Conservation (phyloP, 2,888 invertebrate genomes). For the Teinopalpus imperialis region DNA sequence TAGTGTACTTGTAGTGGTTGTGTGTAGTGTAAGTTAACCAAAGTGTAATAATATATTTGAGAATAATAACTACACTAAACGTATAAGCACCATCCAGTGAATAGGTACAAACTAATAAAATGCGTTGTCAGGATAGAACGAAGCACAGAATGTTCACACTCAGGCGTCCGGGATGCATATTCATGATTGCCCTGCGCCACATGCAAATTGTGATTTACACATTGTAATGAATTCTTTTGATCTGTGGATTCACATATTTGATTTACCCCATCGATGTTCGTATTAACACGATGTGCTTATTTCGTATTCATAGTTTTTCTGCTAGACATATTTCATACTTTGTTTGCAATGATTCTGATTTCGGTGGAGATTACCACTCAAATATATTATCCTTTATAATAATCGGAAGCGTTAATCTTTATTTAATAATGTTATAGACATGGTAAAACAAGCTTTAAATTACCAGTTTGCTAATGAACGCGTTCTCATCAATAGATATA, state of each 20-base stretch:
- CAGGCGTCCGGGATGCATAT: conserved; percentile 75
- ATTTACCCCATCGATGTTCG: conserved; percentile 78
- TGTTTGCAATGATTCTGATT: conserved; percentile 37
- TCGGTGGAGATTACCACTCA: conserved; percentile 40
- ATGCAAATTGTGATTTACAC: conserved; percentile 82
- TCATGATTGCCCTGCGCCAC: conserved; percentile 74
- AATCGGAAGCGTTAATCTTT: background rate
- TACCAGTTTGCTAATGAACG: conserved; percentile 2
- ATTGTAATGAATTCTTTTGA: conserved; percentile 83
- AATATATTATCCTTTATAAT: too few relatives aligned
- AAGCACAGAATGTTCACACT: conserved; percentile 67
- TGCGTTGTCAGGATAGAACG: conserved; percentile 41
- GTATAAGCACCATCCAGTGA: conserved; percentile 7
- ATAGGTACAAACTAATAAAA: conserved; percentile 27
- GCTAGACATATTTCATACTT: conserved; percentile 48
- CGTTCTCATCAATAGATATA: conserved; percentile 27
- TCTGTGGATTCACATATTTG: conserved; percentile 81
- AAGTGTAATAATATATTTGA: too few relatives aligned
- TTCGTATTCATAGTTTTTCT: conserved; percentile 77
- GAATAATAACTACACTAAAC: background rate
- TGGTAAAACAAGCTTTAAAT: background rate
- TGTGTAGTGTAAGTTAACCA: too few relatives aligned
- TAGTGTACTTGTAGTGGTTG: too few relatives aligned
- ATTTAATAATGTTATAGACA: background rate
- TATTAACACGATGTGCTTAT: conserved; percentile 70